Base-by-base conservation (phyloP, 1,140 invertebrate species). In the Heliconius eleuchia region DNA sequence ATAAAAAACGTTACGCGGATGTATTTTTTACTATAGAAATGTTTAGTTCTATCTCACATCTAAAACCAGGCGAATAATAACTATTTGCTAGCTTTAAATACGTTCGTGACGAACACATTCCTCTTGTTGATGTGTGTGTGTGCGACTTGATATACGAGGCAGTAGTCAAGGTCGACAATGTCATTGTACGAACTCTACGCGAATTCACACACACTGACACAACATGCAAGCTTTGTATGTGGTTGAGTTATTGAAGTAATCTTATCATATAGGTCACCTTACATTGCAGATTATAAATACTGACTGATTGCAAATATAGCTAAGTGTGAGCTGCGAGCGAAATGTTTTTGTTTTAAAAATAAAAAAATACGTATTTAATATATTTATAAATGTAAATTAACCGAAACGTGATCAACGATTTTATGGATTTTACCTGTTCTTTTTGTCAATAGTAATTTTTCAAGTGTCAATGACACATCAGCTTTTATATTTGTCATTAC, bases 251-350 rank as follows among this genome's bases (percentile, higher is more conserved):
- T 91, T 90, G 87, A 91, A 92, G 87, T 92, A 91, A 92, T 94
- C 91, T 94, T 94, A 94, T 94, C 92, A 94, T 93, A 89, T 93
- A 92, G 92, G 93, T 93, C 92, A 94, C 92, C 91, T 93, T 93
- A 93, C 91, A 89, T 89, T 91, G 91, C 92, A 90, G 89, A 94
- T 94, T 87, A 89, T 84, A 86, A 84, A 88, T 81, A 86, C 76
- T 80, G 79, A 85, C 80, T 81, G 78, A 83, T 83, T 87, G 76
- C 80, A 79, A 79, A 79, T 81, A 83, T 66, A 70, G 71, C 13
- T 16, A 23, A 30, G 27, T 75, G 74, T 60, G 30, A 23, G 73
- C 34, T 55, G 66, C 23, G 46, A 16, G 76, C 66, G 27, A 66
- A 13, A 57, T 57, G 55, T 57, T 30, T 30, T 66, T 30, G 9